Conservation (phyloP, 2,113 vertebrate species). For the Melospiza georgiana region DNA sequence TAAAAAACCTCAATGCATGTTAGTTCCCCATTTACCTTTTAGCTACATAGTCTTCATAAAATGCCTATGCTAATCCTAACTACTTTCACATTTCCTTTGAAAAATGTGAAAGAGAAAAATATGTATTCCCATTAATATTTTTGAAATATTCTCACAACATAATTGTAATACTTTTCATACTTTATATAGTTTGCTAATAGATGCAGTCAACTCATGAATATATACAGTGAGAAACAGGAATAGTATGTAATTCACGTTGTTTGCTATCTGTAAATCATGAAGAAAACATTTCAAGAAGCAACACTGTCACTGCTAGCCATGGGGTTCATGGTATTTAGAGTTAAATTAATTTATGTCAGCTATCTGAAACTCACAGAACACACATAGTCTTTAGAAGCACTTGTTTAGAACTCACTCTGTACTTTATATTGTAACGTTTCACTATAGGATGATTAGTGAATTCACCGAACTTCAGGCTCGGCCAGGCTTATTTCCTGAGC, state of each 20-base stretch:
- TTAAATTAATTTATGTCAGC: conserved; percentile 60
- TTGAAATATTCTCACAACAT: neutral
- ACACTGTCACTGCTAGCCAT: conserved; percentile 38
- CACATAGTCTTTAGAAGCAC: conserved; percentile 51
- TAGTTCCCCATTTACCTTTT: neutral
- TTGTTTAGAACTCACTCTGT: conserved; percentile 61
- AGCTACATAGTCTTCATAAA: neutral
- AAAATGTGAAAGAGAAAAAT: neutral
- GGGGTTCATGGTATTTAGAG: conserved; percentile 36
- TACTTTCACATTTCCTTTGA: neutral
- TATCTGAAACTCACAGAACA: conserved; percentile 51
- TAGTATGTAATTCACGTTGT: conserved; percentile 32
- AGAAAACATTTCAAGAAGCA: conserved; percentile 54
- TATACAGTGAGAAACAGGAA: conserved; percentile 52
- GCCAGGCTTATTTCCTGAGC: conserved; percentile 27
- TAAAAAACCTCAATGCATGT: neutral
- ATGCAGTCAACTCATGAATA: neutral
- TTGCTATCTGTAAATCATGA: conserved; percentile 27
- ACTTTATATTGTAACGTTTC: conserved; percentile 60
- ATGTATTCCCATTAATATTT: neutral
- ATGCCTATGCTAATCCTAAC: neutral
- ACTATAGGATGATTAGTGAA: conserved; percentile 55
- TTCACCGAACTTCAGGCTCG: conserved; percentile 42
- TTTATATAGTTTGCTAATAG: neutral
- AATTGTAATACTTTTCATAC: neutral